Base-by-base conservation (phyloP, 2,888 invertebrate genomes). In the Coelinius sp. region DNA sequence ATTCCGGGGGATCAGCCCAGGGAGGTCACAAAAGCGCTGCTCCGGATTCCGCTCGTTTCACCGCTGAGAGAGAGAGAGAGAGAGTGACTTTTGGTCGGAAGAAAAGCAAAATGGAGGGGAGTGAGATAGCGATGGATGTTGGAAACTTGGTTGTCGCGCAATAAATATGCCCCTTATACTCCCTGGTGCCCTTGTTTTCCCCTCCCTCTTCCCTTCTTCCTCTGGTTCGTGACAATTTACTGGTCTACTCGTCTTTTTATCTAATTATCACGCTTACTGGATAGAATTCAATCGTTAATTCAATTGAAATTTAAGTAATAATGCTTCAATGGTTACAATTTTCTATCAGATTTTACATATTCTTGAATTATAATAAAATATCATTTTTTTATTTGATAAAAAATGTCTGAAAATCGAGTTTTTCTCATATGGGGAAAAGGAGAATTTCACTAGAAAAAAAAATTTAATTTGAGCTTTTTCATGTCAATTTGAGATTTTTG, bases 21-120 rank as follows among this genome's bases (percentile, higher is more conserved):
- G 7, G 66, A 52, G 66, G 66, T 67, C 66, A 53, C 52, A 67
- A 67, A 67, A 67, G 66, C 66, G 52, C 53, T 35, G n/a, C 53
- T 35, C 31, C 22, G 35, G 53, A 67, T 59, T 59, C 22, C 35
- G 27, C 59, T 31, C 31, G 59, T 59, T 59, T 59, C 59, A 67
- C 52, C 24, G 24, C 24, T 35, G 38, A 38, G 38, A 38, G 17
- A 7, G 22, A 22, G 10, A 53, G 66, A 5, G 6, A 65, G 22
- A 31, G 46, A 27, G 27, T 31, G 66, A 20, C 27, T 56, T 31
- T 56, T 31, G 14, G 17, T n/a, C n/a, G 8, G 24, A 20, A 22
- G 25, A n/a, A 10, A n/a, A 22, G 14, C 1, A 31, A 8, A 65
- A 46, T 44, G 24, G 1, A 24, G 20, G 44, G 1, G 20, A 31